Percentiles rank a stretch among this genome's conserved stretches.
Evolutionary conservation across 37 sponge, comb jelly and placozoan species (phyloP).

Genomic region (Eunapius fragilis): DNA sequence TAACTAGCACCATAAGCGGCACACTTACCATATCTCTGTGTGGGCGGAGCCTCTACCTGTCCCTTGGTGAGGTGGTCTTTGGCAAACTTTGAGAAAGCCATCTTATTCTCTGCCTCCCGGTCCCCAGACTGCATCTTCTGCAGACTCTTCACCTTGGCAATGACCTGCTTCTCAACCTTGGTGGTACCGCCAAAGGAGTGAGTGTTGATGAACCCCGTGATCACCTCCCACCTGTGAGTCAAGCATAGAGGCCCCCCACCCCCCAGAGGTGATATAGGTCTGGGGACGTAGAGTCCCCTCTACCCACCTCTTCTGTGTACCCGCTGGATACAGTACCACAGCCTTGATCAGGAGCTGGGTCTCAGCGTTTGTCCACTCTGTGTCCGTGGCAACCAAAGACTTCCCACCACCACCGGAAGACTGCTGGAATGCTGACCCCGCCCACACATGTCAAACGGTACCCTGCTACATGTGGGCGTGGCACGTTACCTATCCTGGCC

Average conservation of each 20-base stretch:
- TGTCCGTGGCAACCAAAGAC: neutral
- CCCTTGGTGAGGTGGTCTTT: slow-evolving; percentile 48
- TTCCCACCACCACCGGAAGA: neutral
- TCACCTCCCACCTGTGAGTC: slow-evolving; percentile 73
- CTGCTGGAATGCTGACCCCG: neutral
- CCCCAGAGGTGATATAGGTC: neutral
- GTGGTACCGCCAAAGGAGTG: slow-evolving; percentile 50
- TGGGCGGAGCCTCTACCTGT: slow-evolving; percentile 48
- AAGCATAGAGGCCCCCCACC: no score
- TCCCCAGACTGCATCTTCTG: slow-evolving; percentile 42
- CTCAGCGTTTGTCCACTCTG: slow-evolving; percentile 78
- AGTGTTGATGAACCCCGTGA: slow-evolving; percentile 80
- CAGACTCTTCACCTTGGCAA: slow-evolving; percentile 51
- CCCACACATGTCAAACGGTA: neutral
- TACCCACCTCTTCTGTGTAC: slow-evolving; percentile 86
- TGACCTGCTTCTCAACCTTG: slow-evolving; percentile 68
- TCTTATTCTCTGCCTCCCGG: slow-evolving; percentile 65
- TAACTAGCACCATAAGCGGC: neutral
- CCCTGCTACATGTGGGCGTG: neutral
- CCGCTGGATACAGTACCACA: slow-evolving; percentile 90
- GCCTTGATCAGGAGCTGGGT: slow-evolving; percentile 90
- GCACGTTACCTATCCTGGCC: slow-evolving; percentile 6
- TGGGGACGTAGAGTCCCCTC: neutral
- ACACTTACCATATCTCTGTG: slow-evolving; percentile 54
- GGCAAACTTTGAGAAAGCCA: slow-evolving; percentile 76